A percentile compares a stretch with the other conserved stretches of the same genome.
Evolutionary conservation across 2,888 invertebrate genomes (phyloP).

Genomic region (Alcis repandata): DNA sequence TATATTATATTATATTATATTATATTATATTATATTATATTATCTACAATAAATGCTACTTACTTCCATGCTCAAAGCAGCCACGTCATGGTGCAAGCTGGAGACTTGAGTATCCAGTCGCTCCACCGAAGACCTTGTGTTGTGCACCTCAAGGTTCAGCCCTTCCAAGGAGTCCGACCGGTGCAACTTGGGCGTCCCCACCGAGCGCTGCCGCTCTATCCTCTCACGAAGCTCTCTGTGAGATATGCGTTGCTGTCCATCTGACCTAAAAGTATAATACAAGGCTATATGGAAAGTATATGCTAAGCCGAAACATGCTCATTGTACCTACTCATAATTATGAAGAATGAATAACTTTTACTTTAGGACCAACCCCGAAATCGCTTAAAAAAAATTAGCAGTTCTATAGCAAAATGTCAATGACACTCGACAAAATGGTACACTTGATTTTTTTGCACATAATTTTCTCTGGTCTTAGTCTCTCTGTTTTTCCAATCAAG

Average conservation of each 20-base stretch:
- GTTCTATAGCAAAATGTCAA: too few relatives aligned
- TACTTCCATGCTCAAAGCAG: conserved; percentile 93
- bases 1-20: too few relatives aligned
- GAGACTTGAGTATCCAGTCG: conserved; percentile 93
- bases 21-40: background rate
- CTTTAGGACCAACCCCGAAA: too few relatives aligned
- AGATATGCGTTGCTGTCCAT: conserved; percentile 75
- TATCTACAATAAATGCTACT: conserved; percentile 40
- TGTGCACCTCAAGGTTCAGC: conserved; percentile 85
- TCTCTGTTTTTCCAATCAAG: too few relatives aligned
- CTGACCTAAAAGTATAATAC: conserved; percentile 61
- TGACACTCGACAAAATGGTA: too few relatives aligned
- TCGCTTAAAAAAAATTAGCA: too few relatives aligned
- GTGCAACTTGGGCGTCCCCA: conserved; percentile 84
- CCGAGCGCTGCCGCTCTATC: conserved; percentile 89
- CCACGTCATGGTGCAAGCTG: conserved; percentile 94
- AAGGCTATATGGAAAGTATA: too few relatives aligned
- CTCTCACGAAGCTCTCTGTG: conserved; percentile 87
- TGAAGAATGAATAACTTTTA: too few relatives aligned
- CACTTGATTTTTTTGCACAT: too few relatives aligned
- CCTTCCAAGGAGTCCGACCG: conserved; percentile 88
- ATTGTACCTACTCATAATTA: too few relatives aligned
- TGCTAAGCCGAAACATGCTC: too few relatives aligned
- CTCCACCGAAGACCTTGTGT: conserved; percentile 88
- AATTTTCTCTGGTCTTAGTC: too few relatives aligned